A percentile compares a stretch with the other conserved stretches of the same genome.
Conservation (phyloP, 2,797 vertebrate genomes). For the Cetoscarus ocellatus region DNA sequence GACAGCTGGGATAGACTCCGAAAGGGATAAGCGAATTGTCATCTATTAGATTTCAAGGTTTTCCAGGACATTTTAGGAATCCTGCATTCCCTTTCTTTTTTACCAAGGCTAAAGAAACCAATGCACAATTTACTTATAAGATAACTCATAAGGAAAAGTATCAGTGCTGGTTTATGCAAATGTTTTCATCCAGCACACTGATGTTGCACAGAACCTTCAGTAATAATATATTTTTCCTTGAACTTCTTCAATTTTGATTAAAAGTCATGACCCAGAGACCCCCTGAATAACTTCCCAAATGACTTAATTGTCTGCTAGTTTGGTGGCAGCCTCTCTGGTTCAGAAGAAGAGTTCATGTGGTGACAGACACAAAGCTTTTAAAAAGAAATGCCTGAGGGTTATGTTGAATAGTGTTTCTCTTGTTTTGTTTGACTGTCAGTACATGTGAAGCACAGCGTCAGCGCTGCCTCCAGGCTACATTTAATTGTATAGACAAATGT, state of each 20-base stretch:
- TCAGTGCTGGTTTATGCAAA: constrained; percentile 40
- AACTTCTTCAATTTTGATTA: constrained; percentile 41
- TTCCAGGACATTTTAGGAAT: no score
- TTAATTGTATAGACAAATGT: constrained; percentile 81
- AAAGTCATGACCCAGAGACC: constrained; percentile 32
- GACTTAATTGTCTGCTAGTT: constrained; percentile 11
- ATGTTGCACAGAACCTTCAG: constrained; percentile 27
- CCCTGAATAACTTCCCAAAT: constrained; percentile 5
- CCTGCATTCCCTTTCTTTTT: no score
- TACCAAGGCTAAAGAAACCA: constrained; percentile 9
- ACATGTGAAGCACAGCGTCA: constrained; percentile 55
- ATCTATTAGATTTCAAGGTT: no score
- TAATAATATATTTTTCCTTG: constrained; percentile 7
- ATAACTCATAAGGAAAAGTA: constrained; percentile 54
- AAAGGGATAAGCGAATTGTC: no score
- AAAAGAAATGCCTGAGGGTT: constrained; percentile 69
- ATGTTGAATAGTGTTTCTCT: constrained; percentile 61
- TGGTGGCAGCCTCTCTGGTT: constrained; percentile 8
- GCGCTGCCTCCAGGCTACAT: constrained; percentile 71
- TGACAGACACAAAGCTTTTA: constrained; percentile 60
- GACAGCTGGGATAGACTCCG: no score
- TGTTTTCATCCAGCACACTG: constrained; percentile 8
- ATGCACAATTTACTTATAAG: constrained; percentile 50
- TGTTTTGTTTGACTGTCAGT: constrained; percentile 68
- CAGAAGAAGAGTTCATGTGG: constrained; percentile 27